A percentile compares a stretch with the other conserved stretches of the same genome.
These are phyloP conservation scores for Gastrophysa polygoni DNA, from an alignment of 2,888 invertebrate genomes.

Conservation along the genomic window DNA sequence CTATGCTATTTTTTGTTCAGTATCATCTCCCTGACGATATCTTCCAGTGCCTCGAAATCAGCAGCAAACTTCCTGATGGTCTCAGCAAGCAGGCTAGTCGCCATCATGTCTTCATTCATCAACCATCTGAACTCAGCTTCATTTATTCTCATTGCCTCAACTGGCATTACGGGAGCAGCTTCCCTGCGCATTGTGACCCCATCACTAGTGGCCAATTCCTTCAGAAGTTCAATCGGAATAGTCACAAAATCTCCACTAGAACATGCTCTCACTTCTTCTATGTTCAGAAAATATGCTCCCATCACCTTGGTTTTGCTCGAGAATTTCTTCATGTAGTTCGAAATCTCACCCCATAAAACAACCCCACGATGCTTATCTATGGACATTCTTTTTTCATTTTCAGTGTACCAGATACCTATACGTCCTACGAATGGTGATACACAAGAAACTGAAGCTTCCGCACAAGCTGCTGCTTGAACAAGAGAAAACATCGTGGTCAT, in stretches of 20 bases:
- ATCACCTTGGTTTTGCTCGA: conserved; percentile 97
- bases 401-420: conserved; percentile 95
- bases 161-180: conserved; percentile 69
- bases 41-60: conserved; percentile 88
- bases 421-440: conserved; percentile 99
- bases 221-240: conserved; percentile 88
- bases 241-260: conserved; percentile 97
- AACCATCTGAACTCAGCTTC: conserved; percentile 94
- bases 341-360: conserved; percentile 89
- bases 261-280: conserved; percentile 87
- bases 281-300: conserved; percentile 99
- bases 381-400: conserved; percentile 83
- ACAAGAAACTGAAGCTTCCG: conserved; percentile 95
- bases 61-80: conserved; percentile 97
- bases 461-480: conserved; percentile 97
- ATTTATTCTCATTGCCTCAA: conserved; percentile 77
- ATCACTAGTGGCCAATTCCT: conserved; percentile 79
- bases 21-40: conserved; percentile 60
- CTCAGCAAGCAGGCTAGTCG: conserved; percentile 93
- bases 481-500: conserved; percentile 95
- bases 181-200: conserved; percentile 66
- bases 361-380: conserved; percentile 95
- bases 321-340: conserved; percentile 98
- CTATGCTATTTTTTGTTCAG: too few relatives aligned
- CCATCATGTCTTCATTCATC: conserved; percentile 98